Conservation (phyloP, 1,140 invertebrate species). For the Neodiprion virginianus region DNA sequence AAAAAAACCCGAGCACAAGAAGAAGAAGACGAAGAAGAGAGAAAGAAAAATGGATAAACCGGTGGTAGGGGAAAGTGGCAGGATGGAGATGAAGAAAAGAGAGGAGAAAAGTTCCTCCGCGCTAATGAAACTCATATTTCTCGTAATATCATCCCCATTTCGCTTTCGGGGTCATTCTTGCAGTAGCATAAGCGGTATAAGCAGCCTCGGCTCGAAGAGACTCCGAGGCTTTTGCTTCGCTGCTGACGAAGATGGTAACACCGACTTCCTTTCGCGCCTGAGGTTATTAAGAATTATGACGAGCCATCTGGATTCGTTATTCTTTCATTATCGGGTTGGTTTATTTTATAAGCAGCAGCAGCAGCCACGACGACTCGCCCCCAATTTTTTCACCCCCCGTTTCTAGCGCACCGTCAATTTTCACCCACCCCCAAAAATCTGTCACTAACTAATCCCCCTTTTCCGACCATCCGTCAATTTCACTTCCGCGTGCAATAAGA, state of each 20-base stretch:
- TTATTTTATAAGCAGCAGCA: background rate
- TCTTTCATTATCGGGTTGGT: slow-evolving; percentile 18
- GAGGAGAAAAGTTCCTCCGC: background rate
- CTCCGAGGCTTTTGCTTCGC: background rate
- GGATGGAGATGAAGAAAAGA: background rate
- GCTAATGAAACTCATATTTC: slow-evolving; percentile 21
- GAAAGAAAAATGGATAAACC: background rate
- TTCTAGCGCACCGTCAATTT: too few species aligned
- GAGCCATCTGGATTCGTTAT: slow-evolving; percentile 20
- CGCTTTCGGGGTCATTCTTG: slow-evolving; percentile 2
- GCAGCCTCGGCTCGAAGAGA: background rate
- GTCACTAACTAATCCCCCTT: too few species aligned
- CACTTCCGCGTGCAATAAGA: too few species aligned
- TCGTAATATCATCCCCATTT: slow-evolving; percentile 15
- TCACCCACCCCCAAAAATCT: too few species aligned
- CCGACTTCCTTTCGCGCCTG: background rate
- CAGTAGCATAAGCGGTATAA: too few species aligned
- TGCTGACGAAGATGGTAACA: too few species aligned
- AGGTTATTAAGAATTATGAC: slow-evolving; percentile 16
- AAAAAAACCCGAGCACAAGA: background rate
- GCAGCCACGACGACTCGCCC: too few species aligned
- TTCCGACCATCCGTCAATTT: too few species aligned
- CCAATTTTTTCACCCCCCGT: too few species aligned
- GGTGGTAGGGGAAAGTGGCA: background rate
- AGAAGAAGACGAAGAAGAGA: background rate